Conservation (phyloP, 2,113 vertebrate species). For the Murina feae region DNA sequence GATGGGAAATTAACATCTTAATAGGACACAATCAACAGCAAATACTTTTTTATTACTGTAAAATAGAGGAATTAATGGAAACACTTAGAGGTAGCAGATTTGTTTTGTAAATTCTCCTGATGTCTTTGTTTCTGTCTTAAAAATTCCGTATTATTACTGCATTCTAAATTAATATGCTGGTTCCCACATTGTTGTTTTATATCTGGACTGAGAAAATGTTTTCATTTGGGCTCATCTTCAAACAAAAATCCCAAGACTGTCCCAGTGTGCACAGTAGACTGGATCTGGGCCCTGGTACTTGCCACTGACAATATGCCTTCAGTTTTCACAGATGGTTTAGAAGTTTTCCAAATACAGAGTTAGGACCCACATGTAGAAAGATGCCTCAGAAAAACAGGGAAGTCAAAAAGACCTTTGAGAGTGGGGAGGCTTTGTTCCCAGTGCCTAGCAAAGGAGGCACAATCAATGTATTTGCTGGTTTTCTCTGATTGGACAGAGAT, state of each 20-base stretch:
- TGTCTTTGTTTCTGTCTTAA: background rate
- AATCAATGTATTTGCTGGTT: background rate
- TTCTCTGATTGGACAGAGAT: background rate
- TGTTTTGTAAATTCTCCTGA: background rate
- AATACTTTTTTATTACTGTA: background rate
- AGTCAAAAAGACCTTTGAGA: background rate
- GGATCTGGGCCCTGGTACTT: background rate
- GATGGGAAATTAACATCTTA: conserved; percentile 13
- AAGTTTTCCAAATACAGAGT: background rate
- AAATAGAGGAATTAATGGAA: conserved; percentile 19
- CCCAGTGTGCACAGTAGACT: background rate
- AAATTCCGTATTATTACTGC: background rate
- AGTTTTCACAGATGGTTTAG: background rate
- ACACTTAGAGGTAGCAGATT: background rate
- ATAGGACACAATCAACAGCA: conserved; percentile 1
- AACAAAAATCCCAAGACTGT: background rate
- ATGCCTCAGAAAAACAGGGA: background rate
- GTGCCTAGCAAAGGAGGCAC: background rate
- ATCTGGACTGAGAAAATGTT: background rate
- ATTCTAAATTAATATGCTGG: background rate
- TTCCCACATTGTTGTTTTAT: background rate
- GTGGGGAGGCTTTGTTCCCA: background rate
- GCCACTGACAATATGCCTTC: background rate
- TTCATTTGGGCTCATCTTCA: background rate
- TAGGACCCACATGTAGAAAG: background rate